Evolutionary conservation across 2,797 vertebrate species (phyloP), one percentile per base, ranked within the genome.

Genomic region (Diplodus puntazzo): DNA sequence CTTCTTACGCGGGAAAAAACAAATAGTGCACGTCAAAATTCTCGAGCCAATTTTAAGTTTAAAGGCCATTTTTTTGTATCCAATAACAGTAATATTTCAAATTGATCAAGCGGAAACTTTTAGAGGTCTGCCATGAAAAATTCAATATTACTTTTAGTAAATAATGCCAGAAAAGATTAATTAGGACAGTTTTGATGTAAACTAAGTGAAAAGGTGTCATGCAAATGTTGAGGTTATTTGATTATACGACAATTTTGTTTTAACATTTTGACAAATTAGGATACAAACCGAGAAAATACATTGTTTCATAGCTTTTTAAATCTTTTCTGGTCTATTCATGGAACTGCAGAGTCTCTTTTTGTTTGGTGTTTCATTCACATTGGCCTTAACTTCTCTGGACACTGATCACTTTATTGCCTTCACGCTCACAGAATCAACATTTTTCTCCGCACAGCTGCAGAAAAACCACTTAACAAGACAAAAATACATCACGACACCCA

Each of bases 401-500:
- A 25, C 21, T 43, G 14, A 49, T 34, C 21, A 21, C 39, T 79
- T 62, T 2, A 6, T 43, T 27, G 49, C 57, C 7, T 42, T 57
- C n/a, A 42, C 46, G 13, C 16, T 61, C 42, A n/a, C 13, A 23
- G 3, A 42, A 30, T 50, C 63, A 64, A 58, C 23, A 50, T 64
- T 59, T 57, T 39, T 46, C 20, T n/a, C 5, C 13, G 52, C 8
- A n/a, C 8, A 21, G 27, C 55, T 23, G 20, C 70, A 63, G n/a
- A 39, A 5, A 5, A 55, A 14, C 4, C 18, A 13, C 64, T 60
- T 11, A 43, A 75, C 21, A 69, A 59, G 68, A 72, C 59, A 55
- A 60, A 81, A 75, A 55, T 9, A 80, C 64, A 78, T 84, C 77
- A 80, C 25, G 46, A 42, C 55, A 66, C 46, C 67, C 45, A 49